phyloP scores from a whole-genome alignment of 1,140 invertebrate species.

The Nymphalis io region DNA sequence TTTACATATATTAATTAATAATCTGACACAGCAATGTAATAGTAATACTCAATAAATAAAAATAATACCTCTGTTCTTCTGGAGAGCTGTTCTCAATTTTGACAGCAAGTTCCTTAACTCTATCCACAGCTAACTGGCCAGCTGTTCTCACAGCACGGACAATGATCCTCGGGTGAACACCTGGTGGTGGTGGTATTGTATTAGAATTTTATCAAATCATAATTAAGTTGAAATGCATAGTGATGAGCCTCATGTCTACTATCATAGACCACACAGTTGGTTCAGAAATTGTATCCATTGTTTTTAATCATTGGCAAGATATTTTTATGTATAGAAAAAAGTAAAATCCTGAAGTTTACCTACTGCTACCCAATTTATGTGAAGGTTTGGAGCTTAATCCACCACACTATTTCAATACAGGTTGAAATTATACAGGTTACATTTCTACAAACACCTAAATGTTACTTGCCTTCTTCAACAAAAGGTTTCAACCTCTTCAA shows the following conservation, averaged over 20 bases:
- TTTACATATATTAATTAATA: too few species aligned
- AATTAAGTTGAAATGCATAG: not conserved
- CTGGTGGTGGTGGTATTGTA: conserved; percentile 37
- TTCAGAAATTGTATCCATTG: conserved; percentile 29
- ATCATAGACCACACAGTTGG: conserved; percentile 31
- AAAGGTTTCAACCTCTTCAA: conserved; percentile 97
- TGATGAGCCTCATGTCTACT: conserved; percentile 45
- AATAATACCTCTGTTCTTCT: conserved; percentile 64
- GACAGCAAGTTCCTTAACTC: conserved; percentile 93
- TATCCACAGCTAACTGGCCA: conserved; percentile 89
- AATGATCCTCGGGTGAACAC: conserved; percentile 96
- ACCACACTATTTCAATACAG: too few species aligned
- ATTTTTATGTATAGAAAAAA: not conserved
- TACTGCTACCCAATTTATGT: too few species aligned
- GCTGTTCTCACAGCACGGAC: conserved; percentile 93
- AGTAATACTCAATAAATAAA: too few species aligned
- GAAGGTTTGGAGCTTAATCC: too few species aligned
- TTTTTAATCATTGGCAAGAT: conserved; percentile 37
- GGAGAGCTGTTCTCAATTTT: conserved; percentile 86
- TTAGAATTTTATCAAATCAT: not conserved
- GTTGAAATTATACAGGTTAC: too few species aligned
- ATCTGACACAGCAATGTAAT: too few species aligned
- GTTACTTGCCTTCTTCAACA: conserved; percentile 90
- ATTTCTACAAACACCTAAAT: too few species aligned
- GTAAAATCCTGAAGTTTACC: too few species aligned